Evolutionary conservation across 2,797 vertebrate species (phyloP).

Genomic region (Lophius americanus): DNA sequence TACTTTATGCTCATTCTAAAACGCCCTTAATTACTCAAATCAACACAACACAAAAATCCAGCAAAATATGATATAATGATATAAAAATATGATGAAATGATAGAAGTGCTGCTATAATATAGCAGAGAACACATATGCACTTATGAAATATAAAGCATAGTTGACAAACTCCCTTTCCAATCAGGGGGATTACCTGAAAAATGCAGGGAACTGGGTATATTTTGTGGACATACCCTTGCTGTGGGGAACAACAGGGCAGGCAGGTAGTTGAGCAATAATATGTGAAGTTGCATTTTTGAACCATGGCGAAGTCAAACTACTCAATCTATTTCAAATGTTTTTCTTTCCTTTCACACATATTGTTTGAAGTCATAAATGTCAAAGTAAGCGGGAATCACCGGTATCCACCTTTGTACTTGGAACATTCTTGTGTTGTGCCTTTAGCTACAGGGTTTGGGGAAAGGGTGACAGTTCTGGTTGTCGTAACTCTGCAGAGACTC

Average conservation of each 20-base stretch:
- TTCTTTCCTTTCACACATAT: slow-evolving; percentile 42
- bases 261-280: slow-evolving; percentile 16
- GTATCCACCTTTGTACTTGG: slow-evolving; percentile 74
- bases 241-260: slow-evolving; percentile 7
- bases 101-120: background rate
- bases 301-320: slow-evolving; percentile 42
- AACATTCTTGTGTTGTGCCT: slow-evolving; percentile 82
- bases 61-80: background rate
- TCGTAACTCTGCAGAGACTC: slow-evolving; percentile 80
- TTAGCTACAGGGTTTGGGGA: slow-evolving; percentile 80
- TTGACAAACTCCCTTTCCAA: no score
- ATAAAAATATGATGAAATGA: background rate
- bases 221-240: slow-evolving; percentile 3
- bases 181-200: no score
- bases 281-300: slow-evolving; percentile 18
- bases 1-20: background rate
- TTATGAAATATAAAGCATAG: no score
- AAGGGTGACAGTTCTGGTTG: slow-evolving; percentile 67
- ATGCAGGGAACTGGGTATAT: no score
- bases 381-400: slow-evolving; percentile 65
- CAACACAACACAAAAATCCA: background rate
- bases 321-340: slow-evolving; percentile 42
- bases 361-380: slow-evolving; percentile 63
- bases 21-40: background rate
- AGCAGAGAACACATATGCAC: background rate